Evolutionary conservation across 1,140 invertebrate species (phyloP).

Genomic region (Nylanderia fulva): DNA sequence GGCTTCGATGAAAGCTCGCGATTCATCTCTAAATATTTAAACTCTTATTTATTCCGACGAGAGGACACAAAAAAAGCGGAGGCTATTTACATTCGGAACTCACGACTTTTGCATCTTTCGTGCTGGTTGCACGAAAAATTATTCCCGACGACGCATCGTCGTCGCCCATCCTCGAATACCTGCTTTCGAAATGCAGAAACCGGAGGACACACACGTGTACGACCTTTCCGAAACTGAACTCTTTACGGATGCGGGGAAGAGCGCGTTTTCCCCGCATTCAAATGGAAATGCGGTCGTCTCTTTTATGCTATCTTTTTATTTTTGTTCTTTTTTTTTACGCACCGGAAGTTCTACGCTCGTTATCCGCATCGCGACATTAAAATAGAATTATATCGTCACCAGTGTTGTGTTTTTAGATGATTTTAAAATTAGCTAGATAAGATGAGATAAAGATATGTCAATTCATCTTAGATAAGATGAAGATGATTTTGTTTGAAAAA

Average conservation of each 20-base stretch:
- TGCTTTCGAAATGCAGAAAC: constrained; percentile 22
- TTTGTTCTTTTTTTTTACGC: constrained; percentile 40
- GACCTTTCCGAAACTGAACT: constrained; percentile 18
- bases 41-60: constrained; percentile 71
- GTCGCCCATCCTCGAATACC: constrained; percentile 1
- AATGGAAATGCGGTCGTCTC: constrained; percentile 41
- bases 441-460: no score
- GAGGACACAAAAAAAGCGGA: constrained; percentile 57
- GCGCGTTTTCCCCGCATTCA: constrained; percentile 19
- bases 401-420: no score
- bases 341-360: constrained; percentile 15
- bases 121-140: constrained; percentile 51
- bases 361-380: constrained; percentile 20
- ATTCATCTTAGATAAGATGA: no score
- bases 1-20: constrained; percentile 49
- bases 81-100: constrained; percentile 71
- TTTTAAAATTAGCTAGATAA: no score
- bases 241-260: neutral
- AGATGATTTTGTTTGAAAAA: no score
- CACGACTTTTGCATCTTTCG: neutral
- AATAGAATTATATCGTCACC: constrained; percentile 43
- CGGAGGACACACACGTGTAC: constrained; percentile 19
- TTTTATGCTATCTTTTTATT: constrained; percentile 18
- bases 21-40: constrained; percentile 53
- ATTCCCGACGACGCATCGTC: neutral